phyloP scores from a whole-genome alignment of 92 coral and sea anemone genomes.

The Umimayanthus kanabou region DNA sequence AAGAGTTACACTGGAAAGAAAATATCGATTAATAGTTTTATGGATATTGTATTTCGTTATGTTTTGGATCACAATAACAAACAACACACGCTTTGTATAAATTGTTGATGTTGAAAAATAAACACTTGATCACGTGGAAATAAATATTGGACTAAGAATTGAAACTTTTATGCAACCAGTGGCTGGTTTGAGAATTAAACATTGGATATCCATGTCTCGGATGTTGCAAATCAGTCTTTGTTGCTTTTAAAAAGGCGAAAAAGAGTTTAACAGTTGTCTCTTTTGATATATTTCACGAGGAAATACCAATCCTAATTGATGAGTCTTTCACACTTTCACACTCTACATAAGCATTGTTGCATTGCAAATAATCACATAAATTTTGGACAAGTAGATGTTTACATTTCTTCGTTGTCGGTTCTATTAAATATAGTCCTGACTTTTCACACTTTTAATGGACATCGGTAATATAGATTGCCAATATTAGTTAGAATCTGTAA shows the following conservation, averaged over 20 bases:
- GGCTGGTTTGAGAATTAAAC: neutral
- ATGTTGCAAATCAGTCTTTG: neutral
- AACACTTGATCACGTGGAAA: too few relatives aligned
- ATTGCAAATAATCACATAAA: too few relatives aligned
- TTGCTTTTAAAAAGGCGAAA: neutral
- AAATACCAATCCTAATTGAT: neutral
- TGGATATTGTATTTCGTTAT: neutral
- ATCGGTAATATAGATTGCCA: too few relatives aligned
- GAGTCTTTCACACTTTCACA: neutral
- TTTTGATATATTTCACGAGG: neutral
- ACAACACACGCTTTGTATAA: neutral
- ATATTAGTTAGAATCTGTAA: too few relatives aligned
- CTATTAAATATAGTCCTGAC: neutral
- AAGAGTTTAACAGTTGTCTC: neutral
- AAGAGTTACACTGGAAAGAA: neutral
- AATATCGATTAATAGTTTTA: neutral
- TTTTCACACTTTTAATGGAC: too few relatives aligned
- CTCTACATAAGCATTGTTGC: neutral
- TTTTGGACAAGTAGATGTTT: too few relatives aligned
- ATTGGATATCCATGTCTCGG: neutral
- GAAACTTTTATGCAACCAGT: neutral
- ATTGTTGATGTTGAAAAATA: too few relatives aligned
- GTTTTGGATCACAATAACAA: neutral
- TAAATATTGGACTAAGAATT: neutral
- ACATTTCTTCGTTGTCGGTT: neutral